phyloP scores from a whole-genome alignment of 2,888 invertebrate species.

The Eupeodes luniger region DNA sequence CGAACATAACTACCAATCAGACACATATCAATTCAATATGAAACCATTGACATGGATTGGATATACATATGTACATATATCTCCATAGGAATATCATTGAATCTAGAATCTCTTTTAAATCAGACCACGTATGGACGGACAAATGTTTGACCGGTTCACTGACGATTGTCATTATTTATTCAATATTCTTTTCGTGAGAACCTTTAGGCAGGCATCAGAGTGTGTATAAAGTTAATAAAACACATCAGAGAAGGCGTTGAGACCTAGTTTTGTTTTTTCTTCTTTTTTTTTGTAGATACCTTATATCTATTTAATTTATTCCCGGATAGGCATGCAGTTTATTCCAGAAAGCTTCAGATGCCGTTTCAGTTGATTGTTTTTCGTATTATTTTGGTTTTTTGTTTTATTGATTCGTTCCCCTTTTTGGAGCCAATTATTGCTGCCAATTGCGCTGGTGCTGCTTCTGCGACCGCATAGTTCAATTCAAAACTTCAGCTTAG shows the following conservation, averaged over 20 bases:
- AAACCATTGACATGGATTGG: conserved; percentile 32
- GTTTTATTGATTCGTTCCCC: conserved; percentile 31
- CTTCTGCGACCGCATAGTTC: conserved; percentile 19
- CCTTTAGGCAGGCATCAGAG: not conserved
- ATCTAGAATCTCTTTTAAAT: conserved; percentile 21
- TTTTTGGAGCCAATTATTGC: conserved; percentile 41
- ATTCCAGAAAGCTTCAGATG: conserved; percentile 18
- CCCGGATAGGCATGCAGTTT: conserved; percentile 8
- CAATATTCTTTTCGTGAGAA: conserved; percentile 46
- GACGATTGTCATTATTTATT: conserved; percentile 53
- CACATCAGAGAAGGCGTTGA: conserved; percentile 22
- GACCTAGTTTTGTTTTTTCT: not conserved
- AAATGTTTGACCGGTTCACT: conserved; percentile 54
- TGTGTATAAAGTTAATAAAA: not conserved
- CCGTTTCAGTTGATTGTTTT: not conserved
- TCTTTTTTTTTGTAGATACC: not conserved
- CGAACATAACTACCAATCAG: not conserved
- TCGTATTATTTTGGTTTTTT: not conserved
- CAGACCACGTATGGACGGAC: conserved; percentile 20
- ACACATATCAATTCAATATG: conserved; percentile 20
- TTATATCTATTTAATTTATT: conserved; percentile 22
- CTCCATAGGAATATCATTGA: conserved; percentile 1
- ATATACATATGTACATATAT: not conserved
- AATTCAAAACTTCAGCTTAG: conserved; percentile 37
- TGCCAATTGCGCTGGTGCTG: conserved; percentile 22